Base-by-base conservation (phyloP, 2,113 vertebrate species). In the Drymodes brunneopygia region DNA sequence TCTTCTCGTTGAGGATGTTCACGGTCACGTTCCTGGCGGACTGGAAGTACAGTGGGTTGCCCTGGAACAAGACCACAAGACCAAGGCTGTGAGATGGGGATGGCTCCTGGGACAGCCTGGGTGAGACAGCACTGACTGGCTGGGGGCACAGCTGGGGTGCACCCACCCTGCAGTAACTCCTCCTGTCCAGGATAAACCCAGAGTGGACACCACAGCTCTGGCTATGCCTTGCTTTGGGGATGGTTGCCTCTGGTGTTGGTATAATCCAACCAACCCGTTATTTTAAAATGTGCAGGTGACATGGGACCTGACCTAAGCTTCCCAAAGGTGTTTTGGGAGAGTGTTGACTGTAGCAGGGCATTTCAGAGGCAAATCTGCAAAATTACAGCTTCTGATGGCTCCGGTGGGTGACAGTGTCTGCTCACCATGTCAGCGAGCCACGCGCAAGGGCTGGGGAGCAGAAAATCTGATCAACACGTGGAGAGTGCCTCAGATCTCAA, bases 21-120 rank as follows among this genome's bases (percentile, higher is more conserved):
- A 99, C 98, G 12, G 99, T 99, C 85, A 99, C 98, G 47, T 99
- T 99, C 97, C 98, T 98, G 97, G 99, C 99, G 31, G 99, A 99
- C 97, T 99, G 99, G 98, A 99, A 98, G 98, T 99, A 99, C 82
- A 99, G 97, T 8, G 99, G 98, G 64, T 98, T 99, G 94, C 99
- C 99, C 99, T 99, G 97, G 14, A 98, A 98, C 1, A 72, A 98
- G 81, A 97, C 47, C 85, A 96, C 0, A 19, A 96, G 61, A 98
- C 31, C 90, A 86, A 71, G 86, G 35, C 23, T 1, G 12, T 98
- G 81, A 98, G 94, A 80, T 4, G 24, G 66, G 65, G 56, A 36
- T 1, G n/a, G 57, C 80, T 79, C 61, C 48, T 5, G 2, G 48
- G 44, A 40, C 47, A 44, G 33, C 20, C 36, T 44, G 28, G 45